Base-by-base conservation (phyloP, 2,888 invertebrate genomes). In the Hemithea aestivaria region DNA sequence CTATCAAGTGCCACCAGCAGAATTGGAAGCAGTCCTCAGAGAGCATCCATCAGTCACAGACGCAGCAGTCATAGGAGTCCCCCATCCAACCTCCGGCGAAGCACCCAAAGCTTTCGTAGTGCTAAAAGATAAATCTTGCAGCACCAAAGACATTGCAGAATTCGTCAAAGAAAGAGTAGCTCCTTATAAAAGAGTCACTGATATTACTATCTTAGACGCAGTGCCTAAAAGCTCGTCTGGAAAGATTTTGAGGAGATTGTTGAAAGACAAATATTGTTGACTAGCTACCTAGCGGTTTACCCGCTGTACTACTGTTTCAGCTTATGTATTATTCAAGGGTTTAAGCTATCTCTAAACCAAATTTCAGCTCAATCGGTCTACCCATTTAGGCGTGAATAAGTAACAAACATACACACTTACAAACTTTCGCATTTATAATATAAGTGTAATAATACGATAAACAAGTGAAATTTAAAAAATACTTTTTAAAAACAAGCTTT, bases 1-100 rank as follows among this genome's bases (percentile, higher is more conserved):
- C 2, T 91, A 87, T 68, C 90, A 96, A 91, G 96, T 97, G 5
- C 91, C 97, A 2, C 97, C 97, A 12, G 96, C 96, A 1, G 97
- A 97, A 71, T 72, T 97, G 20, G 97, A 97, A 78, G 92, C 90
- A 20, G 56, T 94, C 3, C 70, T 96, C 2, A 87, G 94, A 10
- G 88, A 89, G 3, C 93, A 95, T 75, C 94, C 94, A 0, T 89
- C 90, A 11, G 88, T 98, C 0, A 69, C 75, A 7, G 97, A 97
- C 56, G 95, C 93, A 0, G 97, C 94, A 0, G 97, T 98, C 0
- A 84, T 96, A 37, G 96, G 96, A 1, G 77, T 94, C 1, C 91
- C 92, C 0, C 91, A 96, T 63, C 80, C 88, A 0, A 68, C 79
- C 3, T 88, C 85, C 46, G 96, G 96, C 1, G 96, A 96, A 78